Conservation (phyloP, 2,797 vertebrate species). For the Scolopax rusticola region DNA sequence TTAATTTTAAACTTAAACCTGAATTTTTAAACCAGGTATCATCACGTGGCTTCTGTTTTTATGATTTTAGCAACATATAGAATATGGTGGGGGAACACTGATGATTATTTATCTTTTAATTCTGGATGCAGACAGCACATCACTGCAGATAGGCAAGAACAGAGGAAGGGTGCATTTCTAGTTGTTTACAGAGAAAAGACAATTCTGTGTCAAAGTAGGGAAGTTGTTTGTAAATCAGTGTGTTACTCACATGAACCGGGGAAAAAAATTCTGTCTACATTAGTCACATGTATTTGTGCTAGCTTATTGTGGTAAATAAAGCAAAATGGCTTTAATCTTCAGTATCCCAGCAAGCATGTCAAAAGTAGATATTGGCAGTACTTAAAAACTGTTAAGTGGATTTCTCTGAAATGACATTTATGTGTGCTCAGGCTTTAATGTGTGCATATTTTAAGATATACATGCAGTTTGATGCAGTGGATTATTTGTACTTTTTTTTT, state of each 20-base stretch:
- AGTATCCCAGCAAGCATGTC: not conserved
- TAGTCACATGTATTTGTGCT: not conserved
- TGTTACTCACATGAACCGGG: not conserved
- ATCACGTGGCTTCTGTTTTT: not conserved
- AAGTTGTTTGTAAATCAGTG: not conserved
- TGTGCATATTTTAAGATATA: not conserved
- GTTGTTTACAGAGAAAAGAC: not conserved
- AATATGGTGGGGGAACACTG: not conserved
- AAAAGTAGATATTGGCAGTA: not conserved
- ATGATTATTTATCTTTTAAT: not conserved
- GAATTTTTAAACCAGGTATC: not conserved
- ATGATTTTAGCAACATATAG: not conserved
- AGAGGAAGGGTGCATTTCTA: not conserved
- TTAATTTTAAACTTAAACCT: not conserved
- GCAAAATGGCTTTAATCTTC: not conserved
- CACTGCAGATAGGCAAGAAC: not conserved
- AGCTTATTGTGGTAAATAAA: not conserved
- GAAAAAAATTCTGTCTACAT: fast-evolving
- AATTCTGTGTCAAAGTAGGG: not conserved
- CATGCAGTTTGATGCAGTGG: not conserved
- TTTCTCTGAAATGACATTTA: not conserved
- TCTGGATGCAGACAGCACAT: not conserved
- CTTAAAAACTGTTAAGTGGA: not conserved
- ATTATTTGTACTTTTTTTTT: not conserved
- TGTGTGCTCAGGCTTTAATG: not conserved